Conservation (phyloP, 2,113 vertebrate species). For the Serilophus lunatus region DNA sequence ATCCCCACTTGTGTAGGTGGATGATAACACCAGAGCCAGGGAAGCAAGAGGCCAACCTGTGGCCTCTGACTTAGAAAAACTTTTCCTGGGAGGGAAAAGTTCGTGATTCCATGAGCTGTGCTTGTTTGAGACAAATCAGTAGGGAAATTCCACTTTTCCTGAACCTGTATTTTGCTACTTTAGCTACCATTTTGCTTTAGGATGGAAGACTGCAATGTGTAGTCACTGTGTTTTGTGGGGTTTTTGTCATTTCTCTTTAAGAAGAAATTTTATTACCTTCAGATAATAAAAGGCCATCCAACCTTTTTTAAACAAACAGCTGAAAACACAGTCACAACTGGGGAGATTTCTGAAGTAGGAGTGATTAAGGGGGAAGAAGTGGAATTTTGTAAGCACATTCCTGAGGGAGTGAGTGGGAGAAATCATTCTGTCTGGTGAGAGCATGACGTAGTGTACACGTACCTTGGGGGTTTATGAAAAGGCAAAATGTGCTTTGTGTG, state of each 20-base stretch:
- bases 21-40: background rate
- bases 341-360: background rate
- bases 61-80: background rate
- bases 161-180: background rate
- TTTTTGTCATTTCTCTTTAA: background rate
- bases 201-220: background rate
- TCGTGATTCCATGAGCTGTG: rapidly evolving
- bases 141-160: background rate
- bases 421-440: background rate
- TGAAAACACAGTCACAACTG: background rate
- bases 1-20: background rate
- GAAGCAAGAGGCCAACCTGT: background rate
- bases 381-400: background rate
- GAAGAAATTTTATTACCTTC: background rate
- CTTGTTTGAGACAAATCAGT: background rate
- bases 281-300: background rate
- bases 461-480: background rate
- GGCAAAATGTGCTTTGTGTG: background rate
- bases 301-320: background rate
- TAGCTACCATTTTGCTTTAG: background rate
- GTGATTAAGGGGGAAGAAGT: background rate
- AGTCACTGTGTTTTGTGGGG: background rate
- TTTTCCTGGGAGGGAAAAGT: background rate
- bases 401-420: slow-evolving; percentile 19
- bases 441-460: background rate